These are phyloP conservation scores for Epinotia demarniana DNA, from an alignment of 2,888 invertebrate genomes.

Conservation along the genomic window DNA sequence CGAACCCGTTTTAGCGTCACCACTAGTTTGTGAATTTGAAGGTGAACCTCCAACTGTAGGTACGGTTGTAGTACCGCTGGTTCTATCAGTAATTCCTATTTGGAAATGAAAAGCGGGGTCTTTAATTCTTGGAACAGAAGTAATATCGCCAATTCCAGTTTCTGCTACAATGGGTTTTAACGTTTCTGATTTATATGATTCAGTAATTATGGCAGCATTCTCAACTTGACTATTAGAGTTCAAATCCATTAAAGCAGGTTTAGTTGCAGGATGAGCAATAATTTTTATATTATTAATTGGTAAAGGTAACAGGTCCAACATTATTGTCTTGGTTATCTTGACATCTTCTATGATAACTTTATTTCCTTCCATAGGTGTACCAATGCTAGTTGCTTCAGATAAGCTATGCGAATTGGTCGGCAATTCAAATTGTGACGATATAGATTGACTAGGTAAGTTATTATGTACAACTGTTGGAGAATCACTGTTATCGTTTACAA, in stretches of 20 bases:
- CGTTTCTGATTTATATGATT: conserved; percentile 9
- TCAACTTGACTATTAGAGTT: neutral
- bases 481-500: neutral
- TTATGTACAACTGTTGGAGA: neutral
- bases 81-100: neutral
- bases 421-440: neutral
- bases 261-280: neutral
- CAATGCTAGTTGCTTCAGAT: neutral
- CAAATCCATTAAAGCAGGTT: neutral
- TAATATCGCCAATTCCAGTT: neutral
- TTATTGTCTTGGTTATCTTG: neutral
- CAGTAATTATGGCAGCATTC: conserved; percentile 7
- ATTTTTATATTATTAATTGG: conserved; percentile 1
- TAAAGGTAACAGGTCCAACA: conserved; percentile 7
- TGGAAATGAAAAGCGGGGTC: neutral
- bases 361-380: neutral
- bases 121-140: neutral
- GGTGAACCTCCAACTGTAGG: neutral
- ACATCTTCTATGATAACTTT: neutral
- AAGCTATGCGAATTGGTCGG: neutral
- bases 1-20: neutral
- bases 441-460: neutral
- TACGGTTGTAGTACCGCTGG: neutral
- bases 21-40: too few species aligned
- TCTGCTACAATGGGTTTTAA: neutral